Evolutionary conservation across 2,888 invertebrate genomes (phyloP), one percentile per base, ranked within the genome.

Genomic region (Mechanitis messenoides): DNA sequence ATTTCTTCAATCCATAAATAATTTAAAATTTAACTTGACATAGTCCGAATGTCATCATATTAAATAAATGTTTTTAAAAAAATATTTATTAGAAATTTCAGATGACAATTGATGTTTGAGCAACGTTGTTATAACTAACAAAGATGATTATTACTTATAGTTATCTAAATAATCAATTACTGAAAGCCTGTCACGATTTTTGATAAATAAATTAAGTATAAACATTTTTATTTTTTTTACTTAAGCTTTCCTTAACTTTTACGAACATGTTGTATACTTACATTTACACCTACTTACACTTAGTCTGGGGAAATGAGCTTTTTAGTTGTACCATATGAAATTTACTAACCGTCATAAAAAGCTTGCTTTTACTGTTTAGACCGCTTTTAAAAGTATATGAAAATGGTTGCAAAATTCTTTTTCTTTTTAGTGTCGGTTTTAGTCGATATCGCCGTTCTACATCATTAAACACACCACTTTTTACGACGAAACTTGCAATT

Each of bases 381-480:
- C 50, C 31, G 31, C 50, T 11, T 50, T 50, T 31, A 28, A 47
- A 47, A 50, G 50, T 31, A 11, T 31, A 50, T 31, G 31, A 50
- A 31, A 50, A 31, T 57, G 47, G 45, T 47, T 45, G 53, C 54
- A 33, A 45, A 59, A n/a, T 33, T 54, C 45, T 20, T 46, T 45
- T 54, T 59, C 50, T 9, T 50, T 50, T 28, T 57, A 56, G 63
- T 60, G 61, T 58, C 60, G 63, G 58, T 58, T 61, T 56, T 61
- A 62, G 64, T 58, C 60, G 45, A 62, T 63, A 63, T 65, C 64
- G 56, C 53, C 60, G 58, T 65, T 68, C 64, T 60, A 58, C 57
- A 58, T 65, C 68, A 66, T 68, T 68, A 59, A 58, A 20, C 59
- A 46, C 54, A 61, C 66, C 61, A 58, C 61, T 61, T 58, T 65